A percentile compares a stretch with the other conserved stretches of the same genome.
Conservation (phyloP, 2,888 invertebrate species). For the Drosophila algonquin region DNA sequence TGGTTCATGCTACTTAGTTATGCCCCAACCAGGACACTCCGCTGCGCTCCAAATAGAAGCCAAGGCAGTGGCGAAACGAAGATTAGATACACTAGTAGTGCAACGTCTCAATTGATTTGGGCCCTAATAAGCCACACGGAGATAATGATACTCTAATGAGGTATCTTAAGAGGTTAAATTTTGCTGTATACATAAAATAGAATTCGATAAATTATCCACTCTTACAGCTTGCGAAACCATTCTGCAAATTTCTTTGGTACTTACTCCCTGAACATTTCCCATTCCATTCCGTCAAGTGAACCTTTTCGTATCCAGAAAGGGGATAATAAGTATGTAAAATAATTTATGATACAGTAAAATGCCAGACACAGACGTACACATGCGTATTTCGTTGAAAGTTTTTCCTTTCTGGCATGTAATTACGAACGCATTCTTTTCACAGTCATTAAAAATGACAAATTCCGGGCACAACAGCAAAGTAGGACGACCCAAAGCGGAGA, state of each 20-base stretch:
- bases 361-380: constrained; percentile 36
- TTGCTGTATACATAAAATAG: too few relatives aligned
- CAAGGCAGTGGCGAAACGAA: neutral
- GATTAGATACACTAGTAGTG: neutral
- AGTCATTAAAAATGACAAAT: constrained; percentile 78
- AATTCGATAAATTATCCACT: too few relatives aligned
- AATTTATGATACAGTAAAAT: constrained; percentile 72
- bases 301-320: constrained; percentile 21
- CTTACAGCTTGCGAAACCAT: neutral
- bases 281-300: constrained; percentile 4
- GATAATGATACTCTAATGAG: neutral
- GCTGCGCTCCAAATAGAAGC: constrained; percentile 2
- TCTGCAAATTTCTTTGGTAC: constrained; percentile 18
- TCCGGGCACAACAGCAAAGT: constrained; percentile 69
- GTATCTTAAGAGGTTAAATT: neutral
- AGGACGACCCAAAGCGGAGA: constrained; percentile 42
- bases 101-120: neutral
- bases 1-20: constrained; percentile 67
- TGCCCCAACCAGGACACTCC: constrained; percentile 33
- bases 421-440: constrained; percentile 74
- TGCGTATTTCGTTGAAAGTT: constrained; percentile 42
- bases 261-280: constrained; percentile 13
- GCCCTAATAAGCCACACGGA: neutral
- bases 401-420: constrained; percentile 61
- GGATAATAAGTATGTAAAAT: constrained; percentile 57